phyloP scores from a whole-genome alignment of 2,113 vertebrate genomes.

The Paratilapia polleni region DNA sequence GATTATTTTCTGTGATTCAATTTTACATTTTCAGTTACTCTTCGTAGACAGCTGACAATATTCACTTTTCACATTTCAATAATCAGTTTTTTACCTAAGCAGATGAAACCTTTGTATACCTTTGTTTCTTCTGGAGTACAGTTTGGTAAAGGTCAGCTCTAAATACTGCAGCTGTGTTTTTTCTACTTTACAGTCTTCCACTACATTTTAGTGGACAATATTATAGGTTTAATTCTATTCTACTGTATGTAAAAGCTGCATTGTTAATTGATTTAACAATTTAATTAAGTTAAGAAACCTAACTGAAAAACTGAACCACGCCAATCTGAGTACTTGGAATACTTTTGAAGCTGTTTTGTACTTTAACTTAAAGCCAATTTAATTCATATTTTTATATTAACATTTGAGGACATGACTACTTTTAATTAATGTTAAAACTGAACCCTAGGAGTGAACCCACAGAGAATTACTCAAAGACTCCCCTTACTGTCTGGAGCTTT shows the following conservation, averaged over 20 bases:
- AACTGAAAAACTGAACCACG: background rate
- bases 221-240: fast-evolving
- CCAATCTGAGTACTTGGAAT: background rate
- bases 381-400: background rate
- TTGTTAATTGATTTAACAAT: background rate
- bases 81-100: no score
- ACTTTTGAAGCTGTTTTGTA: background rate
- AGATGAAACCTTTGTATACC: background rate
- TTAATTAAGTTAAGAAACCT: background rate
- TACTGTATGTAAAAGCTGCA: fast-evolving
- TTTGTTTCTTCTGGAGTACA: background rate
- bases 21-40: background rate
- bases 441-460: background rate
- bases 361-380: background rate
- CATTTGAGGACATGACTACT: background rate
- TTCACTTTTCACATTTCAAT: no score
- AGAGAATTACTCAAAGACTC: background rate
- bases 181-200: no score
- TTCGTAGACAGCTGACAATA: no score
- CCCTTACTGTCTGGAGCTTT: no score
- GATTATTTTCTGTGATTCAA: background rate
- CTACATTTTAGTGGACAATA: background rate
- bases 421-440: background rate
- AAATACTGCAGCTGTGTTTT: background rate
- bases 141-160: background rate